These are phyloP conservation scores for Ptilodon capucinus DNA, from an alignment of 2,888 invertebrate genomes.

Conservation along the genomic window DNA sequence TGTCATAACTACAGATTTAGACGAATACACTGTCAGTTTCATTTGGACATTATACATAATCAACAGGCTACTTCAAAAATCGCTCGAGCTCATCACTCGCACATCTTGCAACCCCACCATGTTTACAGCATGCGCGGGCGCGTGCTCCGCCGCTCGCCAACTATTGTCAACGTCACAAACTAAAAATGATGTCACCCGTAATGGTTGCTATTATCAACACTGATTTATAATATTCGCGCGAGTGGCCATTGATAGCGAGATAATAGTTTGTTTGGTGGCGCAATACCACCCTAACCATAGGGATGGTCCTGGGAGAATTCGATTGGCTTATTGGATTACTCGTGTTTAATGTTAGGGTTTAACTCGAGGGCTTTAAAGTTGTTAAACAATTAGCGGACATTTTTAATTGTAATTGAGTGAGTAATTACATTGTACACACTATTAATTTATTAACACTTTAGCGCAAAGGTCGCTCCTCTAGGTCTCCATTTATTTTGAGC, in stretches of 20 bases:
- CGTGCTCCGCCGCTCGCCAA: slow-evolving; percentile 51
- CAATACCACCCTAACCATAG: slow-evolving; percentile 38
- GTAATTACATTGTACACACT: too few species aligned
- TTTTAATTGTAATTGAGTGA: background rate
- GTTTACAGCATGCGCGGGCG: slow-evolving; percentile 53
- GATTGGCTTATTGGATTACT: slow-evolving; percentile 62
- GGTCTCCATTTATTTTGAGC: too few species aligned
- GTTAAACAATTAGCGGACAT: background rate
- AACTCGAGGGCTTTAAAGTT: slow-evolving; percentile 19
- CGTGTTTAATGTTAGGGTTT: slow-evolving; percentile 40
- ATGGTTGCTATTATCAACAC: slow-evolving; percentile 58
- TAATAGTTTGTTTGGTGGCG: slow-evolving; percentile 75
- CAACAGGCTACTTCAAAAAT: background rate
- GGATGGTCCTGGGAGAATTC: slow-evolving; percentile 63
- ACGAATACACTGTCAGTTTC: too few species aligned
- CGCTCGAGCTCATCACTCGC: slow-evolving; percentile 12
- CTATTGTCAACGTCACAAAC: slow-evolving; percentile 57
- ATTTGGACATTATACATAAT: too few species aligned
- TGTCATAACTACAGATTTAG: too few species aligned
- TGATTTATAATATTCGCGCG: slow-evolving; percentile 69
- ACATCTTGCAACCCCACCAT: slow-evolving; percentile 8
- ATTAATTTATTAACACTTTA: too few species aligned
- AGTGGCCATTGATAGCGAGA: slow-evolving; percentile 71
- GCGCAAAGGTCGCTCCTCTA: too few species aligned
- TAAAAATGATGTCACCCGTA: slow-evolving; percentile 62